These are phyloP conservation scores for Epinotia demarniana DNA, from an alignment of 2,888 invertebrate genomes.

Conservation along the genomic window DNA sequence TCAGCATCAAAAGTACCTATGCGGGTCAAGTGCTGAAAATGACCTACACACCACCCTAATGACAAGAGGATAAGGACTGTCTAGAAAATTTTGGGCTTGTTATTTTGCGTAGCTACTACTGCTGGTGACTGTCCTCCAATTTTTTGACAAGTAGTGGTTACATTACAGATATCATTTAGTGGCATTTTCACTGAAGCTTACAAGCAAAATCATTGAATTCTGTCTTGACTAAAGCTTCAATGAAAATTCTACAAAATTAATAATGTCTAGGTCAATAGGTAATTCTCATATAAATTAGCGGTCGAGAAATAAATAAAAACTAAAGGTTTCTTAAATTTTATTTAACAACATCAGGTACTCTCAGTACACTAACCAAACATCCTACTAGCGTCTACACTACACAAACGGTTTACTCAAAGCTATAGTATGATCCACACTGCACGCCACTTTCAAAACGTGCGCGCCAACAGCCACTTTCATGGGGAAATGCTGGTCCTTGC, in stretches of 20 bases:
- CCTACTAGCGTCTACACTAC: constrained; percentile 70
- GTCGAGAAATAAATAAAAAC: constrained; percentile 4
- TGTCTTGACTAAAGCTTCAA: too few relatives aligned
- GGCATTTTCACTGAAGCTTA: too few relatives aligned
- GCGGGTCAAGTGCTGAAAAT: too few relatives aligned
- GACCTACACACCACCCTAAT: too few relatives aligned
- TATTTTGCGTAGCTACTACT: too few relatives aligned
- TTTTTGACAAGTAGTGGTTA: too few relatives aligned
- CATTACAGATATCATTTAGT: too few relatives aligned
- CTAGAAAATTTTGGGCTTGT: too few relatives aligned
- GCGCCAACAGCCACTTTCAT: constrained; percentile 92
- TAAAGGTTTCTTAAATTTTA: constrained; percentile 10
- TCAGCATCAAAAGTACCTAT: too few relatives aligned
- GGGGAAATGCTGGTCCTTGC: constrained; percentile 94
- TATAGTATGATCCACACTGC: constrained; percentile 94
- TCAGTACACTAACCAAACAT: constrained; percentile 12
- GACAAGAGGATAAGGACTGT: too few relatives aligned
- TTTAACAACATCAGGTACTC: constrained; percentile 26
- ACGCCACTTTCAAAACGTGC: constrained; percentile 88
- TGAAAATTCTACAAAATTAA: not conserved
- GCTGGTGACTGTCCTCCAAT: too few relatives aligned
- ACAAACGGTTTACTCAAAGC: constrained; percentile 90
- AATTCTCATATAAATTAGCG: not conserved
- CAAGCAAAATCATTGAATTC: too few relatives aligned
- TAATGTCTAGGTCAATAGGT: not conserved